These are phyloP conservation scores for Metopia argyrocephala DNA, from an alignment of 2,888 invertebrate genomes.

Conservation along the genomic window DNA sequence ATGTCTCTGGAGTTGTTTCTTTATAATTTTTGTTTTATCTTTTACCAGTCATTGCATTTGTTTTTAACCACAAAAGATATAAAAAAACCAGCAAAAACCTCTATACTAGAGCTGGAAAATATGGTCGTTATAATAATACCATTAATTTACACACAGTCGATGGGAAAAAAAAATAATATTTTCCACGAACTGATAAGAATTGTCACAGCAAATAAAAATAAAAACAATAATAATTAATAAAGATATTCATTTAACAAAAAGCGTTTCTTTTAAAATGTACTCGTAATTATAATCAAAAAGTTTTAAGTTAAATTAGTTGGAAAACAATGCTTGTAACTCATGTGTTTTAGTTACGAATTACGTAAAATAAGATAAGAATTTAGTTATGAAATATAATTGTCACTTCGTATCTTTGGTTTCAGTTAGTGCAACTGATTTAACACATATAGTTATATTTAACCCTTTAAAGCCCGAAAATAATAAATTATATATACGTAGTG, in stretches of 20 bases:
- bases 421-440: not conserved
- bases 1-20: constrained; percentile 6
- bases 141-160: not conserved
- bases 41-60: not conserved
- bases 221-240: not conserved
- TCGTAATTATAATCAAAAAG: not conserved
- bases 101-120: too few species aligned
- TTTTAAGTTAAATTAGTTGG: not conserved
- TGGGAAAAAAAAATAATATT: not conserved
- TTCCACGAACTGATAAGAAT: constrained; percentile 33
- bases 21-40: too few species aligned
- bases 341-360: not conserved
- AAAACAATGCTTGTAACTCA: not conserved
- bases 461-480: too few species aligned
- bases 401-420: not conserved
- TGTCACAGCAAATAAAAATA: not conserved
- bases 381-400: not conserved
- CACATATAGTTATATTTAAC: not conserved
- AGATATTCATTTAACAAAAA: not conserved
- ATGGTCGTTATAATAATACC: not conserved
- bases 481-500: too few species aligned
- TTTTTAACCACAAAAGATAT: constrained; percentile 25
- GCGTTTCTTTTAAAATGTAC: not conserved
- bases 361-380: not conserved
- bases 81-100: not conserved